Conservation (phyloP, 2,888 invertebrate genomes). For the Melitaea athalia region DNA sequence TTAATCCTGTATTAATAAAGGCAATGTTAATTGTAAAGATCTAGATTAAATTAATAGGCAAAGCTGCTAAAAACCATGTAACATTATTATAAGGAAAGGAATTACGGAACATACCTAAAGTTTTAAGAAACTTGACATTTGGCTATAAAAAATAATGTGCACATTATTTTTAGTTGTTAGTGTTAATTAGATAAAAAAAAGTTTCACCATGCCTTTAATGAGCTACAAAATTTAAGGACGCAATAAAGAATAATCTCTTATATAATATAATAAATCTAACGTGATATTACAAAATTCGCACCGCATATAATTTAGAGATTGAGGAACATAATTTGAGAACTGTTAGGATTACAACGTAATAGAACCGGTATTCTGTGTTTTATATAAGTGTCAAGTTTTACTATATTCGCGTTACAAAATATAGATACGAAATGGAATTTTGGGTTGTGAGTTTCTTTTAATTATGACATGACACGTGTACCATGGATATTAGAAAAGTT, state of each 20-base stretch:
- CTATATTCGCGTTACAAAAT: slow-evolving; percentile 1
- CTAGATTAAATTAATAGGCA: neutral
- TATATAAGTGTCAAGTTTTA: slow-evolving; percentile 11
- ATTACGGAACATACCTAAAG: slow-evolving; percentile 13
- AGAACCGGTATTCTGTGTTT: slow-evolving; percentile 11
- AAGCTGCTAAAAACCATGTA: slow-evolving; percentile 7
- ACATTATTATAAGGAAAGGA: slow-evolving; percentile 16
- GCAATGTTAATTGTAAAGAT: too few species aligned
- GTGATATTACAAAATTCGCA: slow-evolving; percentile 30
- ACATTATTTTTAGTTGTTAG: slow-evolving; percentile 4
- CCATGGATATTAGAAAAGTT: neutral
- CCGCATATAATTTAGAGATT: slow-evolving; percentile 9
- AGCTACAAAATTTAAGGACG: slow-evolving; percentile 14
- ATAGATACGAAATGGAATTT: neutral
- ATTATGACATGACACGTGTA: slow-evolving; percentile 3
- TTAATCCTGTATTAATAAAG: too few species aligned
- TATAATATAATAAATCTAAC: neutral
- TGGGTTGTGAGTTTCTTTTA: neutral
- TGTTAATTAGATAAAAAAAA: slow-evolving; percentile 28
- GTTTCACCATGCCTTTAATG: slow-evolving; percentile 28
- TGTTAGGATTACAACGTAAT: neutral
- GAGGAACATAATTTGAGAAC: neutral
- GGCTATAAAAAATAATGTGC: slow-evolving; percentile 9
- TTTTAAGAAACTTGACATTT: slow-evolving; percentile 22
- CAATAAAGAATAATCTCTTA: neutral